Evolutionary conservation across 2,113 vertebrate species (phyloP).

Genomic region (Enhydra lutris): DNA sequence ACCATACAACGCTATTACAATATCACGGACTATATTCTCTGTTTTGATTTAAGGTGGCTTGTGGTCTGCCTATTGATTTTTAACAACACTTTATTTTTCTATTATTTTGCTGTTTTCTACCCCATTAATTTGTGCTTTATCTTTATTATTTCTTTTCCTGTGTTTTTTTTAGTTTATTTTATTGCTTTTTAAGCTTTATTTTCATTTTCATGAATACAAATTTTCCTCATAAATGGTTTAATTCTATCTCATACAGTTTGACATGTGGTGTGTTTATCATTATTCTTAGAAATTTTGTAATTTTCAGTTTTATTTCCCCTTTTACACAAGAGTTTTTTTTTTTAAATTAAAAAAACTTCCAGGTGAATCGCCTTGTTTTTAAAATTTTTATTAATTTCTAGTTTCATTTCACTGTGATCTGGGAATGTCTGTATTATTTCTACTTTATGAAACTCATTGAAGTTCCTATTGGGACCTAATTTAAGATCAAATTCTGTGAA

Average conservation of each 20-base stretch:
- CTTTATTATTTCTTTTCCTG: background rate
- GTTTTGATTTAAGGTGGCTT: background rate
- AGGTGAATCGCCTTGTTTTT: background rate
- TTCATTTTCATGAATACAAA: background rate
- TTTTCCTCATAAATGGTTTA: background rate
- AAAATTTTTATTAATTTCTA: background rate
- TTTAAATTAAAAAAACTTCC: background rate
- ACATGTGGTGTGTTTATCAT: background rate
- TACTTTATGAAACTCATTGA: background rate
- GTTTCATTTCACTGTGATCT: background rate
- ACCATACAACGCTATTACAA: background rate
- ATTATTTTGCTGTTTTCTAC: background rate
- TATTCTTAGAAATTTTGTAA: background rate
- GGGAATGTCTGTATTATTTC: background rate
- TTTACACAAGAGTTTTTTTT: background rate
- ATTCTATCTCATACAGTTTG: background rate
- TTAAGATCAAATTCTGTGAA: background rate
- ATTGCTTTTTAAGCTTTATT: background rate
- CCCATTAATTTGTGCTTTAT: background rate
- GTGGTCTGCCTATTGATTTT: background rate
- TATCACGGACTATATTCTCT: background rate
- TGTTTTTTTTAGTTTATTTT: background rate
- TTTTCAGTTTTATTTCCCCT: background rate
- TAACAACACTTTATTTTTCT: background rate
- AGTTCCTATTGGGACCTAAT: background rate